Conservation (phyloP, 2,888 invertebrate species). For the Chalcis sispes region DNA sequence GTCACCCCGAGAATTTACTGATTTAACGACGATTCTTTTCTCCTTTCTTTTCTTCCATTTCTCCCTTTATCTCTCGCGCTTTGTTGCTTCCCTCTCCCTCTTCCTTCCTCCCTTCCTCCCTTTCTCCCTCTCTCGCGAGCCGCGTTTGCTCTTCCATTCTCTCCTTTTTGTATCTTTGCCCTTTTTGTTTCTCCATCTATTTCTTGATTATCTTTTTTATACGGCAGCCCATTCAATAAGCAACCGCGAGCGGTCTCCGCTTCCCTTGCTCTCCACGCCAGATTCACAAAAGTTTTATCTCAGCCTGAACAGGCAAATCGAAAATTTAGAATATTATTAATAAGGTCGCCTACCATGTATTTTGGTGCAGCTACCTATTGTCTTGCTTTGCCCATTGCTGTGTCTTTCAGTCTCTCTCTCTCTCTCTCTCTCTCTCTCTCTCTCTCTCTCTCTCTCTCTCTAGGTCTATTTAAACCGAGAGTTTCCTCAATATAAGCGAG, state of each 20-base stretch:
- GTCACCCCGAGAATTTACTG: slow-evolving; percentile 57
- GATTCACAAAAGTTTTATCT: slow-evolving; percentile 36
- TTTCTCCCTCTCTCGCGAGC: slow-evolving; percentile 25
- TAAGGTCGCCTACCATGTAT: slow-evolving; percentile 4
- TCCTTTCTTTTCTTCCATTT: slow-evolving; percentile 47
- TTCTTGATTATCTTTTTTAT: slow-evolving; percentile 49
- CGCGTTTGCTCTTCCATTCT: background rate
- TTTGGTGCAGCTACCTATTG: background rate
- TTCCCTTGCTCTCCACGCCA: background rate
- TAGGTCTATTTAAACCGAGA: slow-evolving; percentile 21
- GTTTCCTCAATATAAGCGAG: slow-evolving; percentile 47
- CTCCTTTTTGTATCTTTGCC: slow-evolving; percentile 22
- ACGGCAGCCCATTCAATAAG: slow-evolving; percentile 26
- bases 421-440: background rate
- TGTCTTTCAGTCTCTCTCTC: slow-evolving; percentile 47
- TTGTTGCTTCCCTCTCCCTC: slow-evolving; percentile 37
- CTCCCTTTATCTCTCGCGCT: slow-evolving; percentile 44
- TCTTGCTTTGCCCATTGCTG: background rate
- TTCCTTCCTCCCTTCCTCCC: slow-evolving; percentile 11
- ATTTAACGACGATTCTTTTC: slow-evolving; percentile 56
- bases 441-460: background rate
- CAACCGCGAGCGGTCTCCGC: background rate
- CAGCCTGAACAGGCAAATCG: slow-evolving; percentile 23
- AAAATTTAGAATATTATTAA: slow-evolving; percentile 51
- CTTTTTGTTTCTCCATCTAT: slow-evolving; percentile 50